Evolutionary conservation across 2,113 vertebrate genomes (phyloP), one percentile per base, ranked within the genome.

Genomic region (Rynchops niger): DNA sequence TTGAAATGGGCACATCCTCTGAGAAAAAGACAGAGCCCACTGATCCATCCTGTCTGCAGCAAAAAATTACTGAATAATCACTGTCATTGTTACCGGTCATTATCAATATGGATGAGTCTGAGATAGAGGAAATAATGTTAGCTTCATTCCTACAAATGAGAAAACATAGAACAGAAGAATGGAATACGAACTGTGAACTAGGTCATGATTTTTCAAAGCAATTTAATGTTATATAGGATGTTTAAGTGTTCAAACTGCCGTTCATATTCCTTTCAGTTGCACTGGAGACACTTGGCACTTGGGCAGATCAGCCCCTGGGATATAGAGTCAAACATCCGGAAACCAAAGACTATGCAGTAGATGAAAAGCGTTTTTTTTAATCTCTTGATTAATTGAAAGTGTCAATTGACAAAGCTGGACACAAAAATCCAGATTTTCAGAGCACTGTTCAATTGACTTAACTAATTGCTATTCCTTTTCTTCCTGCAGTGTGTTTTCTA

Each of bases 61-160:
- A 90, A 38, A 40, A 49, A 92, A 91, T 81, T 89, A 26, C 16
- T 61, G 55, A 93, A 79, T 58, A 80, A 80, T 45, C 43, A 40
- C 43, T 40, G 25, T 34, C 58, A 70, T 70, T 3, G 0, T 50
- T 80, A 70, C 30, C 0, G 0, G 42, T 67, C 42, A 40, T 92
- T 92, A 83, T 34, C 82, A 49, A 61, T 50, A 81, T 25, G 47
- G 86, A 66, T 59, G 29, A 65, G 82, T 47, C 52, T 50, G 34
- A 89, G 65, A 74, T 0, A 59, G 42, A 74, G 59, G 32, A 86
- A 84, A 86, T 78, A 81, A 88, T 34, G 81, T 63, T 65, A 84
- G 2, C 61, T 93, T 71, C 45, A 84, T 88, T 86, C 32, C n/a
- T 59, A 50, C 36, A 23, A 62, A 42, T 22, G 21, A 79, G 32